These are phyloP conservation scores for Biston stratarius DNA, from an alignment of 2,888 invertebrate species.

Conservation along the genomic window DNA sequence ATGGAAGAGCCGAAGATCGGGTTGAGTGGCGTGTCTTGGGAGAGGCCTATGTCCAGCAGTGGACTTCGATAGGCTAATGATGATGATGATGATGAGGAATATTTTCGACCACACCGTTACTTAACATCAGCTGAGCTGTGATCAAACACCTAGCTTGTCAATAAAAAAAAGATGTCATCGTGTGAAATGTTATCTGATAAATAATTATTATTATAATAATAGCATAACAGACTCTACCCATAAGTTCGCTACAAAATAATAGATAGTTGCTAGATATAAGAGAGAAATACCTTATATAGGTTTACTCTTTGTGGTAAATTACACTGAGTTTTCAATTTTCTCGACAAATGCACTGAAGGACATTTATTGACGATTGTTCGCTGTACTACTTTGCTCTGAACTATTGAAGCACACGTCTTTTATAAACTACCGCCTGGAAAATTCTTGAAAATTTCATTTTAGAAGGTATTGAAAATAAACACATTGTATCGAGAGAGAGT, in stretches of 20 bases:
- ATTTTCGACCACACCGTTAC: no score
- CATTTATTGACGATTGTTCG: slow-evolving; percentile 50
- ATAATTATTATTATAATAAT: no score
- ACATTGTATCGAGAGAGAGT: slow-evolving; percentile 34
- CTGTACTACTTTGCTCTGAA: slow-evolving; percentile 29
- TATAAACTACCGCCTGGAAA: slow-evolving; percentile 32
- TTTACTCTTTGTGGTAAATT: slow-evolving; percentile 45
- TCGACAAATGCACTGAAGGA: slow-evolving; percentile 44
- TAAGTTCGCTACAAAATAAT: neutral
- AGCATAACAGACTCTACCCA: no score
- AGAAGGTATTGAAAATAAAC: slow-evolving; percentile 42
- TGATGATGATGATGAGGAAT: no score
- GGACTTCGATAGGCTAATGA: no score
- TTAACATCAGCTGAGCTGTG: no score
- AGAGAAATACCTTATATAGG: slow-evolving; percentile 39
- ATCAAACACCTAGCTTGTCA: no score
- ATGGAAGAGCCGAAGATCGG: no score
- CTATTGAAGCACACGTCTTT: slow-evolving; percentile 38
- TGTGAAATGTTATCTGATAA: no score
- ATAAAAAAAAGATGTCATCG: no score
- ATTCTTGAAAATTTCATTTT: slow-evolving; percentile 27
- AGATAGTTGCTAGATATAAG: slow-evolving; percentile 22
- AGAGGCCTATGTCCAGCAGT: no score
- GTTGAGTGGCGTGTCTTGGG: no score
- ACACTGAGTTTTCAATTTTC: slow-evolving; percentile 49